Percentiles rank a stretch among this genome's conserved stretches.
Conservation (phyloP, 2,888 invertebrate species). For the Abscondita cerata region DNA sequence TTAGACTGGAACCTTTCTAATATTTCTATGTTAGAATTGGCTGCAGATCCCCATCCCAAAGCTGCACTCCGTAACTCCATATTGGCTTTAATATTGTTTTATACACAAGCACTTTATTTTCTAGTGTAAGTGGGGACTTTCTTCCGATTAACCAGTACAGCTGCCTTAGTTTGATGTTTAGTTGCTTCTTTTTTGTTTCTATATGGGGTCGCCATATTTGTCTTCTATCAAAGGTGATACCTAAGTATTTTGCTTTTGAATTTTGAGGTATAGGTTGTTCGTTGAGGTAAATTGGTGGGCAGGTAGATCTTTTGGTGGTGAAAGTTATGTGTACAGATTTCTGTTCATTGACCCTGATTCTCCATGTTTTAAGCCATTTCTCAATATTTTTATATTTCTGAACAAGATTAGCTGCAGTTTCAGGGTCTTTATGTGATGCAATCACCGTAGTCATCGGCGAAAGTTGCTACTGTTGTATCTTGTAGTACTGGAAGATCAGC, state of each 20-base stretch:
- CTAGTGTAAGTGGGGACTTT: conserved; percentile 6
- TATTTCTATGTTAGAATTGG: conserved; percentile 4
- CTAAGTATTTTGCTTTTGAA: neutral
- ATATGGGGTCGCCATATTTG: neutral
- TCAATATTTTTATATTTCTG: too few relatives aligned
- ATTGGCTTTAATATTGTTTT: conserved; percentile 13
- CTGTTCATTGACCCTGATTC: neutral
- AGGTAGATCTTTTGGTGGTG: neutral
- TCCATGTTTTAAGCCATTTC: too few relatives aligned
- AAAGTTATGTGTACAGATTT: neutral
- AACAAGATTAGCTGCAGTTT: too few relatives aligned
- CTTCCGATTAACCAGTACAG: conserved; percentile 12
- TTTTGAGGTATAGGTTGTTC: neutral
- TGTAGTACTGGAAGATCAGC: neutral
- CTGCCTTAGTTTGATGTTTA: neutral
- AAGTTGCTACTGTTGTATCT: neutral
- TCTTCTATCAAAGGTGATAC: neutral
- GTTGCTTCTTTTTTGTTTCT: conserved; percentile 1
- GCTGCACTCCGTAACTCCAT: conserved; percentile 8
- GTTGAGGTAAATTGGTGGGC: neutral
- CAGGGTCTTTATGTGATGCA: conserved; percentile 7
- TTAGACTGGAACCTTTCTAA: conserved; percentile 7
- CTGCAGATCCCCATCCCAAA: neutral
- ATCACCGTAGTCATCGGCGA: neutral
- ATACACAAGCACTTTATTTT: conserved; percentile 14